Evolutionary conservation across 2,888 invertebrate genomes (phyloP), one percentile per base, ranked within the genome.

Genomic region (Druceiella hillmani): DNA sequence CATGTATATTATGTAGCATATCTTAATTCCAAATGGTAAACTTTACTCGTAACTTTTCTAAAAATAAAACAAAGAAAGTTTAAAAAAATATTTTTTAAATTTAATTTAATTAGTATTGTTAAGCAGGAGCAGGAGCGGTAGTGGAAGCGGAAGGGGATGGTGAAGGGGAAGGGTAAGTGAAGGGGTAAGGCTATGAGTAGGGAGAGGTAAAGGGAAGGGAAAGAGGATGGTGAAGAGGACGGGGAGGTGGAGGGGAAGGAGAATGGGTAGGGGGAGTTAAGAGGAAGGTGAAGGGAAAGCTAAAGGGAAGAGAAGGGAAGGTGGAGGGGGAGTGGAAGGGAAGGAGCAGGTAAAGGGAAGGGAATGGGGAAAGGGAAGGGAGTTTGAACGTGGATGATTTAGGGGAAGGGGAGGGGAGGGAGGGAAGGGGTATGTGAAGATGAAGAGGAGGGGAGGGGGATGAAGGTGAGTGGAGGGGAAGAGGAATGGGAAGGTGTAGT

Each of bases 321-420:
- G 22, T 6, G 22, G 22, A 9, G 22, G 22, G 22, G 22, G 22
- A 9, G n/a, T 20, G 22, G 22, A 20, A 9, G 22, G 22, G 22
- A 9, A 20, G 6, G 22, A 9, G 22, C 6, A 20, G 6, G 6
- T 6, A 7, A 20, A 9, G 22, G 22, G 22, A 9, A 7, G n/a
- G n/a, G 22, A 20, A 9, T 6, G 22, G 22, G 22, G n/a, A 9
- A 9, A 7, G 6, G 22, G 22, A 20, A 9, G 22, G 22, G 22
- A 7, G 22, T 6, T 20, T 20, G 22, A 20, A 6, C n/a, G 6
- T 20, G 6, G 22, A 20, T 6, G 22, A 9, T 6, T 20, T 20
- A 20, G 22, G 22, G 22, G 22, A 20, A 20, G 22, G 22, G 22
- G n/a, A 20, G 22, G 22, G 22, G 22, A 9, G n/a, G 22, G n/a